These are phyloP conservation scores for Oscheius sp. DNA, from an alignment of 2,888 invertebrate species.

Conservation along the genomic window DNA sequence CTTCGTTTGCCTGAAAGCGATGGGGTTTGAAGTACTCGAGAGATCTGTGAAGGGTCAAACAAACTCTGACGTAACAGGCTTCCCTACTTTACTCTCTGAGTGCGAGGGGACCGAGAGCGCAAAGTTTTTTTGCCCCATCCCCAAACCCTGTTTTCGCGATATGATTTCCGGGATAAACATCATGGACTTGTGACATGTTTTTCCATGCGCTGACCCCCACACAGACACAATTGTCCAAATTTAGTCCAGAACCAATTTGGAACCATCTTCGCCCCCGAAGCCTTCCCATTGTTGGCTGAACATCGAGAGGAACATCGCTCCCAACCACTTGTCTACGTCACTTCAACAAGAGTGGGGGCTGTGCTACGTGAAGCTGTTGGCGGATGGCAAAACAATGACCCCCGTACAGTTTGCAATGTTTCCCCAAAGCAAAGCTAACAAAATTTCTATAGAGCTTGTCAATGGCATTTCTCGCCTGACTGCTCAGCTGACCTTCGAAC, in stretches of 20 bases:
- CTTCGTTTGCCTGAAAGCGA: slow-evolving; percentile 65
- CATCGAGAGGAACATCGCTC: no score
- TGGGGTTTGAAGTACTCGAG: slow-evolving; percentile 7
- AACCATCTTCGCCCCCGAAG: no score
- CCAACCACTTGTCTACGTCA: slow-evolving; percentile 7
- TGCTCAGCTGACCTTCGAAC: slow-evolving; percentile 13
- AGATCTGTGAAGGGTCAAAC: slow-evolving; percentile 29
- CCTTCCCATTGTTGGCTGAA: no score
- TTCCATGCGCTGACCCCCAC: no score
- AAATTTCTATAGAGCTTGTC: not conserved
- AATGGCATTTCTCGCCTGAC: slow-evolving; percentile 5
- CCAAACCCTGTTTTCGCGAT: no score
- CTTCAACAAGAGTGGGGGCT: not conserved
- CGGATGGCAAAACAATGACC: slow-evolving; percentile 25
- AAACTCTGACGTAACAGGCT: slow-evolving; percentile 17
- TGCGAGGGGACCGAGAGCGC: no score
- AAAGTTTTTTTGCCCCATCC: no score
- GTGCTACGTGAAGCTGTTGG: not conserved
- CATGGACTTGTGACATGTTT: no score
- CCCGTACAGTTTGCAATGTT: not conserved
- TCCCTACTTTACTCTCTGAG: no score
- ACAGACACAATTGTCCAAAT: no score
- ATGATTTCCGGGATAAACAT: no score
- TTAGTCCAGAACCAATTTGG: no score
- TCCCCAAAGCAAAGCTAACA: slow-evolving; percentile 13